A percentile compares a stretch with the other conserved stretches of the same genome.
phyloP scores from a whole-genome alignment of 2,113 vertebrate genomes.

The Hippoglossus stenolepis region DNA sequence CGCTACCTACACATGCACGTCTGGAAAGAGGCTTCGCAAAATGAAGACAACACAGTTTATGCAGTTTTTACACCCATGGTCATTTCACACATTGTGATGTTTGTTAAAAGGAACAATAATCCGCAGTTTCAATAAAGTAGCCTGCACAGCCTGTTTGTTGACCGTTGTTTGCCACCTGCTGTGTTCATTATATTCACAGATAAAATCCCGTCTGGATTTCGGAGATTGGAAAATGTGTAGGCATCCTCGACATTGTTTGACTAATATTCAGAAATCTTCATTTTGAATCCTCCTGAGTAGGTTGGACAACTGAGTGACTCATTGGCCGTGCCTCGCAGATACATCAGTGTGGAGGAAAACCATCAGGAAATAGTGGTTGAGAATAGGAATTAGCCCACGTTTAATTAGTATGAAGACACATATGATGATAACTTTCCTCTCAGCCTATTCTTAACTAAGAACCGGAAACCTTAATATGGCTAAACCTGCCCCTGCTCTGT shows the following conservation, averaged over 20 bases:
- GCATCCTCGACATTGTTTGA: constrained; percentile 42
- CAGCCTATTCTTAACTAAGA: constrained; percentile 12
- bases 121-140: constrained; percentile 26
- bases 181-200: constrained; percentile 27
- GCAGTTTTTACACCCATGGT: constrained; percentile 37
- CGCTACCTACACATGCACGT: constrained; percentile 53
- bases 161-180: constrained; percentile 26
- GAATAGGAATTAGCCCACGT: constrained; percentile 31
- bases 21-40: constrained; percentile 49
- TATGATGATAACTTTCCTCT: constrained; percentile 31
- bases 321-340: constrained; percentile 48
- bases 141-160: constrained; percentile 26
- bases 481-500: not conserved
- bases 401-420: constrained; percentile 45
- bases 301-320: constrained; percentile 58
- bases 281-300: constrained; percentile 56
- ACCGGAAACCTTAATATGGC: not conserved
- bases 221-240: constrained; percentile 59
- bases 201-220: constrained; percentile 39
- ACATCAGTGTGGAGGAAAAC: constrained; percentile 35
- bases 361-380: constrained; percentile 7
- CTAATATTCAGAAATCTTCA: constrained; percentile 37
- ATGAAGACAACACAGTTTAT: constrained; percentile 23
- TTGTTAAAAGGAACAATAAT: constrained; percentile 40
- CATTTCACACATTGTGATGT: constrained; percentile 39